These are phyloP conservation scores for Takifugu flavidus DNA, from an alignment of 2,113 vertebrate species.

Conservation along the genomic window DNA sequence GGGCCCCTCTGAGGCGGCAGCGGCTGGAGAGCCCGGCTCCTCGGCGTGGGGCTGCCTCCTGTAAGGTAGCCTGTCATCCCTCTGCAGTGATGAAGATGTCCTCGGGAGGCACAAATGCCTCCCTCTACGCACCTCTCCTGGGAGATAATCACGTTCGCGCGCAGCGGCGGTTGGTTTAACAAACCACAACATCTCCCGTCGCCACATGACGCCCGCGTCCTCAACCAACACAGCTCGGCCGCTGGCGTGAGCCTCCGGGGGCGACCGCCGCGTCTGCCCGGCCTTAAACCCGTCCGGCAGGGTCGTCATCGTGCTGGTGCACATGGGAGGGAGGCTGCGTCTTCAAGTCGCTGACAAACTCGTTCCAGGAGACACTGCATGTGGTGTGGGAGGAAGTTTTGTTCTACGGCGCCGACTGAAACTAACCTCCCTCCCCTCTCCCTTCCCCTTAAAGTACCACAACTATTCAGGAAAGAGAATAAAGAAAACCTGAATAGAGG, in stretches of 20 bases:
- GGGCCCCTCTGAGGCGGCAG: conserved; percentile 37
- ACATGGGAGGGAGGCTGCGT: conserved; percentile 50
- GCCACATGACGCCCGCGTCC: conserved; percentile 43
- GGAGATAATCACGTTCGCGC: conserved; percentile 63
- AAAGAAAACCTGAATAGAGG: conserved; percentile 79
- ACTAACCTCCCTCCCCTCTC: conserved; percentile 71
- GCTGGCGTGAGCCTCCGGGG: conserved; percentile 34
- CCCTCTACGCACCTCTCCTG: conserved; percentile 49
- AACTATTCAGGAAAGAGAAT: conserved; percentile 80
- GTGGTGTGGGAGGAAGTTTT: conserved; percentile 77
- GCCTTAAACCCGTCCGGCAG: conserved; percentile 43
- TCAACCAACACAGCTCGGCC: conserved; percentile 35
- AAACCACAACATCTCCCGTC: conserved; percentile 48
- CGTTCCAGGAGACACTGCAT: conserved; percentile 69
- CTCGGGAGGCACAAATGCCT: conserved; percentile 60
- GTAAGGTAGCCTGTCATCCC: conserved; percentile 60
- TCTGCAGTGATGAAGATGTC: conserved; percentile 69
- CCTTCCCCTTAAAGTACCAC: conserved; percentile 77
- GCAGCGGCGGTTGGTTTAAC: conserved; percentile 58
- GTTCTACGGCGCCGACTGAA: conserved; percentile 77
- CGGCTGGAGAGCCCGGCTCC: conserved; percentile 36
- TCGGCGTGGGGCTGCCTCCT: conserved; percentile 47
- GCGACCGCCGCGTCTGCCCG: conserved; percentile 9
- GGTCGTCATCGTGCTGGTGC: conserved; percentile 55
- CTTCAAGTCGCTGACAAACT: conserved; percentile 72